phyloP scores from a whole-genome alignment of 2,797 vertebrate species.

The Tachyglossus aculeatus region DNA sequence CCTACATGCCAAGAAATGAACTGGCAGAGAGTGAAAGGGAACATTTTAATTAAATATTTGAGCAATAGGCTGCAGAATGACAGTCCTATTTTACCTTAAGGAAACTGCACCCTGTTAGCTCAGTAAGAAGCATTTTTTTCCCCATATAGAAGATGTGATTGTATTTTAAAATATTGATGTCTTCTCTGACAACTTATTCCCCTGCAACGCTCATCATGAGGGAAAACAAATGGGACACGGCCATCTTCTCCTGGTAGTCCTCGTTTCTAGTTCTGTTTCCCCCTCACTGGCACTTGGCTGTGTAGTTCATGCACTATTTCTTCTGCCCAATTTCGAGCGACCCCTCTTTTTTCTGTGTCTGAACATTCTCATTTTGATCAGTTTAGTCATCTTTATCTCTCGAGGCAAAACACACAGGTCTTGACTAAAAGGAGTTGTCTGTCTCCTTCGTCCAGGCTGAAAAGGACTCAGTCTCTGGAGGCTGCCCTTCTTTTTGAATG shows the following conservation, averaged over 20 bases:
- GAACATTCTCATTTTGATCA: neutral
- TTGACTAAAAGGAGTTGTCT: too few species aligned
- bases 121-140: neutral
- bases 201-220: slow-evolving; percentile 14
- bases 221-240: slow-evolving; percentile 6
- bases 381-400: neutral
- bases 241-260: neutral
- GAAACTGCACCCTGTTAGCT: neutral
- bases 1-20: slow-evolving; percentile 20
- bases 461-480: too few species aligned
- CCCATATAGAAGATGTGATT: neutral
- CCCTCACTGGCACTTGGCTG: too few species aligned
- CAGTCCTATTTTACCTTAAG: neutral
- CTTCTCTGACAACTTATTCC: neutral
- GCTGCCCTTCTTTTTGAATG: too few species aligned
- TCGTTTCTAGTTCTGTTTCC: slow-evolving; percentile 1
- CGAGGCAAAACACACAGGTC: too few species aligned
- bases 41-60: neutral
- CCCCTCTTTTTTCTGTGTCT: neutral
- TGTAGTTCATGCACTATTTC: too few species aligned
- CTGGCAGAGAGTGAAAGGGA: slow-evolving; percentile 23
- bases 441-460: too few species aligned
- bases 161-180: slow-evolving; percentile 18
- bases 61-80: slow-evolving; percentile 5
- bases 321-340: too few species aligned